Percentiles rank a stretch among this genome's conserved stretches.
Conservation (phyloP, 30 jellyfish, hydroid and myxozoan species). For the Turritopsis rubra region DNA sequence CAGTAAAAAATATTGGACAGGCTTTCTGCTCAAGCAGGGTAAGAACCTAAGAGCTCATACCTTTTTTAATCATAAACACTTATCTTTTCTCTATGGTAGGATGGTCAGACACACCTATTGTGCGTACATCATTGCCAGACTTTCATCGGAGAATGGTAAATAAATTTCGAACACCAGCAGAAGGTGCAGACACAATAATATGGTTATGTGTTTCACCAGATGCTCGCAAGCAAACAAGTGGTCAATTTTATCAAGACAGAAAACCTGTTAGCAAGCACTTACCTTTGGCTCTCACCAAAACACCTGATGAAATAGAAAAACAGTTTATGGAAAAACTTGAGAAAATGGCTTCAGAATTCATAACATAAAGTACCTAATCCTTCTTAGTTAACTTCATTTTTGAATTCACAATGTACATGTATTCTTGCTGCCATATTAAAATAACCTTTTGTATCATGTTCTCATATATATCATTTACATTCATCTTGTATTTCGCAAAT, state of each 20-base stretch:
- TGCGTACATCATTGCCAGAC: conserved; percentile 68
- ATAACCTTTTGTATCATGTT: too few relatives aligned
- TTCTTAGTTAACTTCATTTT: too few relatives aligned
- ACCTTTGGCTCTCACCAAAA: conserved; percentile 52
- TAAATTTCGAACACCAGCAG: conserved; percentile 59
- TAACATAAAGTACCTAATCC: neutral
- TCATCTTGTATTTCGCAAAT: too few relatives aligned
- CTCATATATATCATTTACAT: too few relatives aligned
- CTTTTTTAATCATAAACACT: neutral
- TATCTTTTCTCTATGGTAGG: conserved; percentile 37
- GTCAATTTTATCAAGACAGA: conserved; percentile 68
- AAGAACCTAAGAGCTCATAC: too few relatives aligned
- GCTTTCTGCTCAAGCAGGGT: too few relatives aligned
- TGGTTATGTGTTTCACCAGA: conserved; percentile 66
- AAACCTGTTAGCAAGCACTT: conserved; percentile 48
- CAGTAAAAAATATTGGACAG: too few relatives aligned
- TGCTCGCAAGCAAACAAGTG: conserved; percentile 51
- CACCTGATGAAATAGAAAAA: conserved; percentile 29
- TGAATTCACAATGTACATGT: too few relatives aligned
- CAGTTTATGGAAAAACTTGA: conserved; percentile 45
- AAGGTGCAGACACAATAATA: conserved; percentile 80
- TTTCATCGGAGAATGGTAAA: conserved; percentile 59
- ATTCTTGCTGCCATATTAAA: too few relatives aligned
- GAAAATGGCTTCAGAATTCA: conserved; percentile 31
- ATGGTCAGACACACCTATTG: conserved; percentile 92